phyloP scores from a whole-genome alignment of 2,797 vertebrate species.

The Chloroceryle amazona region DNA sequence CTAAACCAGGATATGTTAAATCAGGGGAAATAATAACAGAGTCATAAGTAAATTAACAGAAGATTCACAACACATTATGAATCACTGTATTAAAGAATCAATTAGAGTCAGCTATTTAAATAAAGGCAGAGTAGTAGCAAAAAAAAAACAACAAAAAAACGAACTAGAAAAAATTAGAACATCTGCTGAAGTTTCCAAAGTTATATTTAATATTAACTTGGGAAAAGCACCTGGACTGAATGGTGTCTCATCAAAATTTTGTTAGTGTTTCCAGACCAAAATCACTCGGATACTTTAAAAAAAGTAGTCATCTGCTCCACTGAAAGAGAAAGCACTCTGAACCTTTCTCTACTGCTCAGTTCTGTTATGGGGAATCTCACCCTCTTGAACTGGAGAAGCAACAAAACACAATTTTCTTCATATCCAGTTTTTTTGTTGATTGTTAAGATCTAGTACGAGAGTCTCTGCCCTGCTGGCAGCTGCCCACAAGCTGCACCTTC shows the following conservation, averaged over 20 bases:
- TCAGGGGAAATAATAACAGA: constrained; percentile 31
- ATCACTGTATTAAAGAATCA: constrained; percentile 43
- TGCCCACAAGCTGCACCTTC: neutral
- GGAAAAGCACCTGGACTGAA: constrained; percentile 57
- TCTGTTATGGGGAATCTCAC: neutral
- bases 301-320: neutral
- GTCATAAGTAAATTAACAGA: constrained; percentile 21
- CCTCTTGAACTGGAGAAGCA: neutral
- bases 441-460: neutral
- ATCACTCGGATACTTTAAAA: neutral
- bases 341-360: neutral
- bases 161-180: constrained; percentile 31
- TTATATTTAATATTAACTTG: constrained; percentile 56
- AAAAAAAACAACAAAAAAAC: neutral
- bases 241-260: constrained; percentile 42
- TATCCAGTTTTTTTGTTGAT: neutral
- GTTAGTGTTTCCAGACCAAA: constrained; percentile 38
- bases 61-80: constrained; percentile 31
- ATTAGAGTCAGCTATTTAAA: constrained; percentile 32
- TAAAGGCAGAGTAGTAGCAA: constrained; percentile 21
- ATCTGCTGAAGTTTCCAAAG: constrained; percentile 58
- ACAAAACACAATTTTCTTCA: neutral
- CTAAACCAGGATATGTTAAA: constrained; percentile 61
- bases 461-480: neutral
- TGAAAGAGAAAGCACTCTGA: constrained; percentile 2